Conservation (phyloP, 2,888 invertebrate genomes). For the Dysmachus trigonus region DNA sequence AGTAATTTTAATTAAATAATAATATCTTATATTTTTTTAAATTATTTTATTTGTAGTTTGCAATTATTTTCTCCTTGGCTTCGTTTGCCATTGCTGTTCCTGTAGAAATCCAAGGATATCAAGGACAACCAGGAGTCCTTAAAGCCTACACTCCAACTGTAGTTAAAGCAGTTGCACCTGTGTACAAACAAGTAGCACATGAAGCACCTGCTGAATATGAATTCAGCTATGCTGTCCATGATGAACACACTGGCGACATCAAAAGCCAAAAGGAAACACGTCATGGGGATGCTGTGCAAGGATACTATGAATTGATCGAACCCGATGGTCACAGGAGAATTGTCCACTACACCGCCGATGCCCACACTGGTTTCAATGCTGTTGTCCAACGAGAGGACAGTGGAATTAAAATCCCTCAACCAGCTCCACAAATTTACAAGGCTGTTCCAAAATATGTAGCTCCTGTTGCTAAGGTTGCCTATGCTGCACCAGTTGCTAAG, state of each 20-base stretch:
- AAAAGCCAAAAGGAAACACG: constrained; percentile 63
- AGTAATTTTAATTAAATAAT: background rate
- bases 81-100: background rate
- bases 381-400: constrained; percentile 61
- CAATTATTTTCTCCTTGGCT: background rate
- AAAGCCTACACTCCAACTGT: background rate
- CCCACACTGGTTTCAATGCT: constrained; percentile 64
- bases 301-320: constrained; percentile 63
- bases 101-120: background rate
- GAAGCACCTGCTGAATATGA: constrained; percentile 59
- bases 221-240: constrained; percentile 60
- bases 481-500: constrained; percentile 34
- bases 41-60: background rate
- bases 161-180: background rate
- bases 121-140: background rate
- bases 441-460: constrained; percentile 4
- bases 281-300: constrained; percentile 62
- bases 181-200: background rate
- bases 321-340: constrained; percentile 63
- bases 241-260: constrained; percentile 62
- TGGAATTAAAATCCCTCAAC: constrained; percentile 38
- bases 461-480: constrained; percentile 61
- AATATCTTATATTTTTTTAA: background rate
- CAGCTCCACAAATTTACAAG: constrained; percentile 10
- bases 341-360: constrained; percentile 64